A percentile compares a stretch with the other conserved stretches of the same genome.
phyloP scores from a whole-genome alignment of 2,797 vertebrate species.

The Xiphorhynchus erythropygius region DNA sequence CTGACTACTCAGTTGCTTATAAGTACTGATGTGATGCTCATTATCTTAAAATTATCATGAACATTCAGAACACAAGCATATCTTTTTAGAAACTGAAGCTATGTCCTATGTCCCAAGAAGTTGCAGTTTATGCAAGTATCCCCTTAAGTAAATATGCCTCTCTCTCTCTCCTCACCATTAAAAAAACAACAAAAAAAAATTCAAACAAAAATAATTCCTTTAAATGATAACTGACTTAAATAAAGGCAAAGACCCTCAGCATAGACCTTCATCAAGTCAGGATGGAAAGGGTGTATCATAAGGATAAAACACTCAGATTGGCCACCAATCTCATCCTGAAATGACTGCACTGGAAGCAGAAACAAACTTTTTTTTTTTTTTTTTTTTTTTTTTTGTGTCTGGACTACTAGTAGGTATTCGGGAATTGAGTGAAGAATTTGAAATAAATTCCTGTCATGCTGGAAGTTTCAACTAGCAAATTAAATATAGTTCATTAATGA shows the following conservation, averaged over 20 bases:
- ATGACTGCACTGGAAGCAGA: neutral
- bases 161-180: neutral
- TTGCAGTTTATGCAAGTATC: neutral
- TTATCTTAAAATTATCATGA: neutral
- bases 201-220: neutral
- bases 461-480: neutral
- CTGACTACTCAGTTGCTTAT: neutral
- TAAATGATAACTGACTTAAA: neutral
- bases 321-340: neutral
- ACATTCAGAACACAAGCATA: neutral
- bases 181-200: neutral
- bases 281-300: neutral
- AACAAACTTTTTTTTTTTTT: neutral
- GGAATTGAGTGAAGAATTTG: neutral
- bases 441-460: neutral
- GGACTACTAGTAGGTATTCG: neutral
- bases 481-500: neutral
- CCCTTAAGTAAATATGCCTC: neutral
- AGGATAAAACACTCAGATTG: neutral
- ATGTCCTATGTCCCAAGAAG: neutral
- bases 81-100: neutral
- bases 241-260: neutral
- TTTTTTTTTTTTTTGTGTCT: neutral
- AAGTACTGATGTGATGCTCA: neutral
- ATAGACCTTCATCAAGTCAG: neutral